These are phyloP conservation scores for Tringa solitaria DNA, from an alignment of 2,113 vertebrate species.

Conservation along the genomic window DNA sequence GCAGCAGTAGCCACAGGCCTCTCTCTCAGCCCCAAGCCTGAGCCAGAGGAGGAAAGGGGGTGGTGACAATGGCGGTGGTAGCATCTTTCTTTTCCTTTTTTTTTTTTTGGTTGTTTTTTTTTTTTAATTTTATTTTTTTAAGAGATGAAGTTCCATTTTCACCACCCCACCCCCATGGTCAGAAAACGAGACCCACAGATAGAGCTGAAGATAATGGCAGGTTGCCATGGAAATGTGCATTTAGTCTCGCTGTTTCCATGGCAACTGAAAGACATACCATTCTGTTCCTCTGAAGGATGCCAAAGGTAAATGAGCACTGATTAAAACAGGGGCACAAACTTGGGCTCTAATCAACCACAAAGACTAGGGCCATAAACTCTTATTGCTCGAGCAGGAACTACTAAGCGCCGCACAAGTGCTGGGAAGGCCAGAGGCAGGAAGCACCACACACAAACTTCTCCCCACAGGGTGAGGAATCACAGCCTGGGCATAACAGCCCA, in stretches of 20 bases:
- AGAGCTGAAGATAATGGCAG: slow-evolving; percentile 76
- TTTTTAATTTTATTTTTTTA: background rate
- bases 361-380: slow-evolving; percentile 52
- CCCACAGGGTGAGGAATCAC: background rate
- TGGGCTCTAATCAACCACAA: slow-evolving; percentile 66
- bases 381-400: slow-evolving; percentile 53
- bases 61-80: background rate
- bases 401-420: background rate
- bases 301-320: slow-evolving; percentile 79
- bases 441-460: background rate
- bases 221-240: slow-evolving; percentile 81
- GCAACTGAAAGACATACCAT: slow-evolving; percentile 79
- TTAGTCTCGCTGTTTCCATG: slow-evolving; percentile 77
- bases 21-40: background rate
- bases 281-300: slow-evolving; percentile 78
- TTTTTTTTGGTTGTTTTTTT: no score
- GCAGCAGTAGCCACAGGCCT: background rate
- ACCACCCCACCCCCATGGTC: slow-evolving; percentile 50
- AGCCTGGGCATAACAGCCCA: background rate
- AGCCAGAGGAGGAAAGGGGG: background rate
- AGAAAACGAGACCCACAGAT: slow-evolving; percentile 74
- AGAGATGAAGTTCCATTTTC: slow-evolving; percentile 41
- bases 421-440: slow-evolving; percentile 3
- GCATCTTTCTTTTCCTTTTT: background rate
- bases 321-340: slow-evolving; percentile 70